phyloP scores from a whole-genome alignment of 1,140 invertebrate species.

The Drosophila ficusphila region DNA sequence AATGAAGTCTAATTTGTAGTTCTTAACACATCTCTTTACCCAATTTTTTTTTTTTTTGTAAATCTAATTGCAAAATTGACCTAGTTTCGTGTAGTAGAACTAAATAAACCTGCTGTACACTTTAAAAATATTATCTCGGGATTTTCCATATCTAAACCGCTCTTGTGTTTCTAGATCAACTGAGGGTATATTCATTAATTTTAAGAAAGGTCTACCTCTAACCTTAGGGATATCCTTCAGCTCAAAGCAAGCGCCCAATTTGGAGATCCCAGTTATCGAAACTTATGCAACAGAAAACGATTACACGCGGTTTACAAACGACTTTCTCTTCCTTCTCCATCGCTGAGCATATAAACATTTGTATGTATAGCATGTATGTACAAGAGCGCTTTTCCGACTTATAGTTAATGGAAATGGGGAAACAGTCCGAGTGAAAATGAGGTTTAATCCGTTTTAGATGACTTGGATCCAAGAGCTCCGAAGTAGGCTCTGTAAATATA shows the following conservation, averaged over 20 bases:
- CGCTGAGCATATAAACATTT: constrained; percentile 35
- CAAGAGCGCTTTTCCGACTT: constrained; percentile 54
- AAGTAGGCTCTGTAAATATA: constrained; percentile 91
- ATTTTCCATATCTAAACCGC: too few species aligned
- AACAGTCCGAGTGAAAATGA: constrained; percentile 23
- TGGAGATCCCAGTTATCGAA: constrained; percentile 73
- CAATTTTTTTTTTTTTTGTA: background rate
- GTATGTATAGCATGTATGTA: constrained; percentile 34
- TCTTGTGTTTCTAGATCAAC: too few species aligned
- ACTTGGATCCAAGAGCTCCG: constrained; percentile 76
- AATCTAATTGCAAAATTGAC: too few species aligned
- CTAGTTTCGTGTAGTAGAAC: too few species aligned
- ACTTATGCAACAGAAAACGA: constrained; percentile 66
- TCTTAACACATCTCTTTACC: too few species aligned
- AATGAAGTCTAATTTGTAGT: too few species aligned
- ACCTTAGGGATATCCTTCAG: constrained; percentile 60
- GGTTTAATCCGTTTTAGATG: constrained; percentile 38
- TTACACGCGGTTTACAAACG: constrained; percentile 52
- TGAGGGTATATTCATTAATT: too few species aligned
- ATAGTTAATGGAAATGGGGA: constrained; percentile 52
- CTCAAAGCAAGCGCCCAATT: constrained; percentile 67
- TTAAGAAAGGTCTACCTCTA: constrained; percentile 12
- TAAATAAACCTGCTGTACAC: too few species aligned
- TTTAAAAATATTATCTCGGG: too few species aligned
- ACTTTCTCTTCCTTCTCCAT: constrained; percentile 46